Base-by-base conservation (phyloP, 2,797 vertebrate genomes). In the Sphaeramia orbicularis region DNA sequence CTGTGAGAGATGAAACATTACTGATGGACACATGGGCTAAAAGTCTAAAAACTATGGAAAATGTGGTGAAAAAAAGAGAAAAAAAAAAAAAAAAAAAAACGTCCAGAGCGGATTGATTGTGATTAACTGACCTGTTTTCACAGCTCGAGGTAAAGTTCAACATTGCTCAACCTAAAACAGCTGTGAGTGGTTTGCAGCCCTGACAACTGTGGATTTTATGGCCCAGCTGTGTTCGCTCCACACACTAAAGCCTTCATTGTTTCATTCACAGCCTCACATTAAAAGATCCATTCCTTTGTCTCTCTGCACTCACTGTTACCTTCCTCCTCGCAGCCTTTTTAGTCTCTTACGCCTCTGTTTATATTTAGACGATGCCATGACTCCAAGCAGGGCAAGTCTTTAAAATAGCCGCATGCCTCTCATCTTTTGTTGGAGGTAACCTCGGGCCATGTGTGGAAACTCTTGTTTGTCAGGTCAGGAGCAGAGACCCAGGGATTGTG, bases 141-240 rank as follows among this genome's bases (percentile, higher is more conserved):
- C 30, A 7, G 24, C 44, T 13, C 50, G 35, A 32, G 30, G 30
- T 32, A 32, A 32, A 32, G 30, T 32, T 32, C 30, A 32, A 65
- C 43, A 19, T 21, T 7, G 2, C 47, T 61, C 45, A 24, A 35
- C 4, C 37, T 21, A 35, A 71, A 38, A 11, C 27, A 43, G 43
- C 54, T 9, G 40, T 50, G 37, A 48, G 21, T 49, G 48, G 41
- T 21, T 87, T 64, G 53, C 78, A 66, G 42, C 65, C 65, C 45
- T 60, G 41, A 42, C 5, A 50, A 69, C 68, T 41, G 13, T 64
- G 68, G 79, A 48, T 68, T 80, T 80, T 78, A 74, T 40, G 70
- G 64, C 49, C 59, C 68, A 71, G 69, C 54, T 84, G 77, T 69
- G 50, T 76, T 68, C 65, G 70, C 64, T 79, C 67, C 12, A 49